A percentile compares a stretch with the other conserved stretches of the same genome.
These are phyloP conservation scores for Monopterus albus DNA, from an alignment of 2,113 vertebrate genomes.

Conservation along the genomic window DNA sequence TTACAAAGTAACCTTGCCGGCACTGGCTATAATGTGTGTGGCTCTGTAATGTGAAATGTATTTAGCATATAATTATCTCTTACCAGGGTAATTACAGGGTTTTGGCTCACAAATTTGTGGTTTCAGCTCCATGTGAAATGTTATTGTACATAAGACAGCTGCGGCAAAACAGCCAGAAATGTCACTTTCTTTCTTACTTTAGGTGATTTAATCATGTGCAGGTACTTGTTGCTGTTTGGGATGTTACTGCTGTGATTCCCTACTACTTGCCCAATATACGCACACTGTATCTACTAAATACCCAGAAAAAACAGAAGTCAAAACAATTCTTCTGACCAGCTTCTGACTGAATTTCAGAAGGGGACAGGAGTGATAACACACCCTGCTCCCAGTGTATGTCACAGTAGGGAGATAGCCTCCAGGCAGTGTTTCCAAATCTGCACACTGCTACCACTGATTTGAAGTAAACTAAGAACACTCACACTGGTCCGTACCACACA, in stretches of 20 bases:
- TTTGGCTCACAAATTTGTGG: constrained; percentile 16
- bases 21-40: background rate
- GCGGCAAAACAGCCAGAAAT: background rate
- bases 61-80: constrained; percentile 22
- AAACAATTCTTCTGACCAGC: constrained; percentile 16
- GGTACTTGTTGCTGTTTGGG: too few relatives aligned
- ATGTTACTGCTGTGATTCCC: constrained; percentile 2
- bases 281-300: constrained; percentile 31
- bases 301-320: constrained; percentile 15
- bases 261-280: constrained; percentile 8
- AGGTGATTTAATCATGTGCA: background rate
- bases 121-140: background rate
- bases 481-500: constrained; percentile 99
- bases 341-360: constrained; percentile 22
- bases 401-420: background rate
- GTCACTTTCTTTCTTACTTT: constrained; percentile 7
- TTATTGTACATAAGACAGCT: background rate
- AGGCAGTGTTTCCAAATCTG: constrained; percentile 26
- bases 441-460: constrained; percentile 31
- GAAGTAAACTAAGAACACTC: constrained; percentile 84
- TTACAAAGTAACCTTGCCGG: too few relatives aligned
- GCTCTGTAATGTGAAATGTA: constrained; percentile 5
- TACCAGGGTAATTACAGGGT: constrained; percentile 7
- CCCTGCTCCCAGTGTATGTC: background rate
- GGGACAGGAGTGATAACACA: too few relatives aligned